Percentiles rank a stretch among this genome's conserved stretches.
Evolutionary conservation across 1,140 invertebrate species (phyloP).

Genomic region (Aethina tumida): DNA sequence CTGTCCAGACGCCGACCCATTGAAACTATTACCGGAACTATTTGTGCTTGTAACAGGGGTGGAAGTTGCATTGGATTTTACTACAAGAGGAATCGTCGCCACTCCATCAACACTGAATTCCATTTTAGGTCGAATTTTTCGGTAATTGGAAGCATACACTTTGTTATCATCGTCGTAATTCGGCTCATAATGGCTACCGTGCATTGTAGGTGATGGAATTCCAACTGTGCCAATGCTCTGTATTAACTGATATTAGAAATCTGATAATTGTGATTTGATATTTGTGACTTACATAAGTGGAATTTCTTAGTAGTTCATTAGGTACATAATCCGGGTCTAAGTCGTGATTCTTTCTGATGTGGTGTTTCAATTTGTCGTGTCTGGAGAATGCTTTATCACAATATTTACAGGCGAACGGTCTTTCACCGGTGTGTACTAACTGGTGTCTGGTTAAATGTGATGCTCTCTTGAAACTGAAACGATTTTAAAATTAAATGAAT

Average conservation of each 20-base stretch:
- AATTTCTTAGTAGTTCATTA: neutral
- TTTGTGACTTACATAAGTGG: neutral
- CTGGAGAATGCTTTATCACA: constrained; percentile 57
- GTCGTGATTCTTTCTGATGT: constrained; percentile 33
- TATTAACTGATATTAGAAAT: too few species aligned
- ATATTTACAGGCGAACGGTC: constrained; percentile 45
- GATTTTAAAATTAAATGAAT: neutral
- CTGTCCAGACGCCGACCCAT: constrained; percentile 6
- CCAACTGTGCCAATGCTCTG: too few species aligned
- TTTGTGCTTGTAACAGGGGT: too few species aligned
- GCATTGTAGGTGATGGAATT: too few species aligned
- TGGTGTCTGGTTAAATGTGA: constrained; percentile 67
- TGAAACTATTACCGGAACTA: too few species aligned
- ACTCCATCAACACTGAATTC: too few species aligned
- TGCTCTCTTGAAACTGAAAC: constrained; percentile 45
- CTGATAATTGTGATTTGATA: neutral
- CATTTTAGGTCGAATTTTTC: too few species aligned
- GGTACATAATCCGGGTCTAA: constrained; percentile 7
- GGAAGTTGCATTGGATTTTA: too few species aligned
- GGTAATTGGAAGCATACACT: too few species aligned
- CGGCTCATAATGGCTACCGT: neutral
- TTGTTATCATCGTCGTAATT: constrained; percentile 1
- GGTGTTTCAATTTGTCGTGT: constrained; percentile 46
- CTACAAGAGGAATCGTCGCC: too few species aligned
- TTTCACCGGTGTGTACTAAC: constrained; percentile 49